Evolutionary conservation across 2,113 vertebrate genomes (phyloP), one percentile per base, ranked within the genome.

Genomic region (Rousettus leschenaultii): DNA sequence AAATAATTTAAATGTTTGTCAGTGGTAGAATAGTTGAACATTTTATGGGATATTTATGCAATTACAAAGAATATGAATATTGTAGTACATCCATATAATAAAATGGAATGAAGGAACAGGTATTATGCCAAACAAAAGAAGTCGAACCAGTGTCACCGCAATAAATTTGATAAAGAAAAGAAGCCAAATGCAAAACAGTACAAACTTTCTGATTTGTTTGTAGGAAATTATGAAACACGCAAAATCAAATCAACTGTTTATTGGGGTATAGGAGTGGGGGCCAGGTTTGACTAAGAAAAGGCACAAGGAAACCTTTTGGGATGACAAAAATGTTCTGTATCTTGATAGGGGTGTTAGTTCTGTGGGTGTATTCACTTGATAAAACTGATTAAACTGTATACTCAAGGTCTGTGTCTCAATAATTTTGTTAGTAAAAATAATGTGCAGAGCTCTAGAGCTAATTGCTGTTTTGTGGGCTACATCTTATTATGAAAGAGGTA

Each of bases 201-300:
- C 7, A 55, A 89, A 40, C 45, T 45, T 63, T 57, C 30, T 24
- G 18, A 65, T 16, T 85, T 26, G 7, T 83, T 77, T 85, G 19
- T 43, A 68, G 26, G 48, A 78, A 63, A 89, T 84, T 51, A 53
- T 33, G 53, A 68, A 79, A 63, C 28, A 73, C 11, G 21, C 3
- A 22, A 84, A 71, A 68, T 63, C 53, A 59, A 8, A 73, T 68
- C 22, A 73, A 19, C 61, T 86, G 3, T 19, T 65, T 68, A 55
- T 19, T 0, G 6, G 22, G 13, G 4, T 11, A 1, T 13, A 43
- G 3, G 28, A 0, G 1, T 28, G 1, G 22, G 40, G 10, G 45
- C 13, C 3, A 15, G 18, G 12, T 53, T 30, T 66, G 63, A 40
- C 40, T 68, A 80, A 53, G 35, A 53, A 86, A 15, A 59, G 30